A percentile compares a stretch with the other conserved stretches of the same genome.
Evolutionary conservation across 1,140 invertebrate genomes (phyloP).

Genomic region (Eufriesea mexicana): DNA sequence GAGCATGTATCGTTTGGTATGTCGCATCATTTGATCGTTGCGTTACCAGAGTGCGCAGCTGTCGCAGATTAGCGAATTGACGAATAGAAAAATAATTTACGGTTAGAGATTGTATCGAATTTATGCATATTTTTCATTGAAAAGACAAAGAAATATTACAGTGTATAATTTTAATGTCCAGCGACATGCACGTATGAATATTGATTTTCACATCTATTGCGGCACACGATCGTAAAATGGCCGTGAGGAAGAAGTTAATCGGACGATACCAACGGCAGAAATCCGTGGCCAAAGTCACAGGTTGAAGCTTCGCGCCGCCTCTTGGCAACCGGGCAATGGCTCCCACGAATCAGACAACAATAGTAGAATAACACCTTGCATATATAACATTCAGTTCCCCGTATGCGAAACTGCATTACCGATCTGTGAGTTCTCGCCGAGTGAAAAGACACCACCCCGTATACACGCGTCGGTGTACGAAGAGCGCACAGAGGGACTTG

Average conservation of each 20-base stretch:
- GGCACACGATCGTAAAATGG: not conserved
- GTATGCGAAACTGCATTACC: slow-evolving; percentile 6
- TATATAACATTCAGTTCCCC: not conserved
- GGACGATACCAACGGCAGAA: not conserved
- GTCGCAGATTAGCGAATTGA: not conserved
- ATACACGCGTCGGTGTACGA: slow-evolving; percentile 30
- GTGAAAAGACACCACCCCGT: slow-evolving; percentile 58
- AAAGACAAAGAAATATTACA: not conserved
- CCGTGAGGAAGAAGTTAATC: not conserved
- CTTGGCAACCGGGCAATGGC: not conserved
- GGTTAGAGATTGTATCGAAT: too few relatives aligned
- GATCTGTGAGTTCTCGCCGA: not conserved
- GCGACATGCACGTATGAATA: not conserved
- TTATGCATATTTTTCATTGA: not conserved
- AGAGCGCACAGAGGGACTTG: not conserved
- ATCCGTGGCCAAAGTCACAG: not conserved
- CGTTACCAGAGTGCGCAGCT: not conserved
- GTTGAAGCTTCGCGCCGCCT: not conserved
- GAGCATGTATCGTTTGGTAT: not conserved
- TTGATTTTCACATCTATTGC: not conserved
- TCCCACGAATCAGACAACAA: slow-evolving; percentile 16
- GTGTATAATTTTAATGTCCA: not conserved
- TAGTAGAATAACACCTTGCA: not conserved
- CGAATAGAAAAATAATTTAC: not conserved
- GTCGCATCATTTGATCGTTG: not conserved